Evolutionary conservation across 2,888 invertebrate genomes (phyloP).

Genomic region (Eupithecia pulchellata): DNA sequence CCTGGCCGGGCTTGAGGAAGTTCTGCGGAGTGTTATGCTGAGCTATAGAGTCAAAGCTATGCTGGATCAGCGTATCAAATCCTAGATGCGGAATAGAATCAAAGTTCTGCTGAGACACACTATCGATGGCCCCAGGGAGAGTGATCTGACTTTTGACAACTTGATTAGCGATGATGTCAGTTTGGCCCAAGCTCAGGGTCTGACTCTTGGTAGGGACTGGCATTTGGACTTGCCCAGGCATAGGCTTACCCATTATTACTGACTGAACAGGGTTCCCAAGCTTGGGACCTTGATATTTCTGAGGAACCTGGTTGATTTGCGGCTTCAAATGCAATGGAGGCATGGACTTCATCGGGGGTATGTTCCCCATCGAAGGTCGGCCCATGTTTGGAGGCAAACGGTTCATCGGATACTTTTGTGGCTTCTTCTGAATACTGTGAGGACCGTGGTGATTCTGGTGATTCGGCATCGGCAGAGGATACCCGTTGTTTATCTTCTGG

Average conservation of each 20-base stretch:
- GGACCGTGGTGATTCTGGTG: slow-evolving; percentile 61
- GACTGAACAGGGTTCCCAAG: slow-evolving; percentile 53
- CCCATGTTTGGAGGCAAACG: slow-evolving; percentile 60
- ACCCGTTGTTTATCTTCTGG: slow-evolving; percentile 62
- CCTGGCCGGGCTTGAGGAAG: slow-evolving; percentile 74
- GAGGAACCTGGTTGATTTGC: slow-evolving; percentile 37
- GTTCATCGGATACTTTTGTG: slow-evolving; percentile 56
- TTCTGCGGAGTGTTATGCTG: slow-evolving; percentile 68
- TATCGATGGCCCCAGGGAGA: slow-evolving; percentile 68
- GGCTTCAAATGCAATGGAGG: slow-evolving; percentile 57
- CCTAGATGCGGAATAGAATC: slow-evolving; percentile 68
- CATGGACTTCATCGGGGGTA: slow-evolving; percentile 71
- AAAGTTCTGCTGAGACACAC: slow-evolving; percentile 62
- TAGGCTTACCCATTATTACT: slow-evolving; percentile 68
- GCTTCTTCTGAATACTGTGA: slow-evolving; percentile 63
- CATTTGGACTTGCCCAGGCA: slow-evolving; percentile 42
- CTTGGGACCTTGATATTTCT: slow-evolving; percentile 53
- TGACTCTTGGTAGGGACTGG: slow-evolving; percentile 61
- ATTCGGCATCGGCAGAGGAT: slow-evolving; percentile 71
- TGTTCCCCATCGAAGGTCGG: slow-evolving; percentile 55
- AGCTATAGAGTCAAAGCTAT: slow-evolving; percentile 58
- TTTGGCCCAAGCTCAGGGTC: slow-evolving; percentile 72
- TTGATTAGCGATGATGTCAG: slow-evolving; percentile 75
- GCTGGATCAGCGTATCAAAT: slow-evolving; percentile 60
- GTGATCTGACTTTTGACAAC: slow-evolving; percentile 80